phyloP scores from a whole-genome alignment of 2,797 vertebrate species.

The Malurus leucopterus region DNA sequence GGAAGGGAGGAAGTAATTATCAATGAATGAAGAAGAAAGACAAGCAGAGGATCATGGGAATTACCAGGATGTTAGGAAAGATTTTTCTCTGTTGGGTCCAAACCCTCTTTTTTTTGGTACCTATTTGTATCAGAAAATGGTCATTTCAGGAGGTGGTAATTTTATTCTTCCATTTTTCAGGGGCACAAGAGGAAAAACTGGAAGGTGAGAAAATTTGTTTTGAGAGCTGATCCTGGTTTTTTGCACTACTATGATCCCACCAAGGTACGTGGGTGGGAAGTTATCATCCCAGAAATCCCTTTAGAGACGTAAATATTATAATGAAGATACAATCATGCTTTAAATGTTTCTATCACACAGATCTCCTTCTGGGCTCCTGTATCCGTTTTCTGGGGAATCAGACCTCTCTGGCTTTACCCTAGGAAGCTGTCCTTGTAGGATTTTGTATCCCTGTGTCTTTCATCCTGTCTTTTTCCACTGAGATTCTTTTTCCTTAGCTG shows the following conservation, averaged over 20 bases:
- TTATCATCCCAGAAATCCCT: not conserved
- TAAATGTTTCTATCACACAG: not conserved
- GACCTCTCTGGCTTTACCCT: not conserved
- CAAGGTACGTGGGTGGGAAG: constrained; percentile 73
- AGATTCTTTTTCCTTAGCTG: not conserved
- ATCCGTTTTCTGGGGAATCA: not conserved
- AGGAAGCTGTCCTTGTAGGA: not conserved
- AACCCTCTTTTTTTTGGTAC: not conserved
- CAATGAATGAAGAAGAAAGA: not conserved
- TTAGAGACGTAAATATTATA: not conserved
- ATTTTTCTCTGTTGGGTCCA: not conserved
- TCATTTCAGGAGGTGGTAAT: not conserved
- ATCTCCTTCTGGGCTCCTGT: not conserved
- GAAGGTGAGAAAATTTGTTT: constrained; percentile 92
- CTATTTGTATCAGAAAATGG: not conserved
- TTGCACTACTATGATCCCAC: constrained; percentile 93
- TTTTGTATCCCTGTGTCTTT: not conserved
- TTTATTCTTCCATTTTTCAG: constrained; percentile 63
- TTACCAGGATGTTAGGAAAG: not conserved
- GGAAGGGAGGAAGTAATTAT: not conserved
- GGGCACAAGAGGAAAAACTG: constrained; percentile 96
- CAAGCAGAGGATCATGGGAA: not conserved
- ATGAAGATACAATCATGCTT: not conserved
- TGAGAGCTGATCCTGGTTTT: constrained; percentile 88
- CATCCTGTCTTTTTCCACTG: not conserved